Conservation (phyloP, 2,888 invertebrate species). For the Megastigmus dorsalis region DNA sequence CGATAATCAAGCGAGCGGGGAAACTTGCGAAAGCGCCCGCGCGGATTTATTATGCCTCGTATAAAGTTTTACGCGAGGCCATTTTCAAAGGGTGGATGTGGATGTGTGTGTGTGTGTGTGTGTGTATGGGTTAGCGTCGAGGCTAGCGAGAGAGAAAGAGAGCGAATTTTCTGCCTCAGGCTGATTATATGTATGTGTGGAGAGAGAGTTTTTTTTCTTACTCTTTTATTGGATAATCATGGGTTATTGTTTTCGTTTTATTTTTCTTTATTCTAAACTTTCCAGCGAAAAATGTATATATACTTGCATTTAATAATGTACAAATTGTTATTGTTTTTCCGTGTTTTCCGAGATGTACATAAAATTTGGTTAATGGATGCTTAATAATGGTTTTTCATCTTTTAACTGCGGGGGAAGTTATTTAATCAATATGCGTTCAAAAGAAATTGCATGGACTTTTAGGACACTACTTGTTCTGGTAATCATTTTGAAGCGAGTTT, state of each 20-base stretch:
- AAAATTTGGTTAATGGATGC: neutral
- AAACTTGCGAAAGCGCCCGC: slow-evolving; percentile 28
- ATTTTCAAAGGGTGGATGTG: slow-evolving; percentile 40
- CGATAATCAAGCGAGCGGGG: slow-evolving; percentile 42
- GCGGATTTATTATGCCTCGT: slow-evolving; percentile 49
- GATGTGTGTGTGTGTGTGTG: too few species aligned
- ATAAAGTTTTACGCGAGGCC: slow-evolving; percentile 52
- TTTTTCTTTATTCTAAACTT: slow-evolving; percentile 2
- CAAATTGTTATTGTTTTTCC: neutral
- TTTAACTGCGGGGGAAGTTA: too few species aligned
- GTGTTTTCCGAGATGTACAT: neutral
- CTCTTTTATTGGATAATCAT: slow-evolving; percentile 47
- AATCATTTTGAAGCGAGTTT: too few species aligned
- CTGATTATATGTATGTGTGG: slow-evolving; percentile 6
- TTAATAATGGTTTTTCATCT: neutral
- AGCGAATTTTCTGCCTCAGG: neutral
- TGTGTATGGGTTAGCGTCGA: too few species aligned
- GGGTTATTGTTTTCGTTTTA: slow-evolving; percentile 28
- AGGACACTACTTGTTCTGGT: too few species aligned
- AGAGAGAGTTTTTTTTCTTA: slow-evolving; percentile 6
- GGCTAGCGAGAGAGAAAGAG: neutral
- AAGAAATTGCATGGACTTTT: too few species aligned
- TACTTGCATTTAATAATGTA: neutral
- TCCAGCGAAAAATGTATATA: neutral
- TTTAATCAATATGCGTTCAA: too few species aligned